Base-by-base conservation (phyloP, 2,888 invertebrate genomes). In the Tachystola acroxantha region DNA sequence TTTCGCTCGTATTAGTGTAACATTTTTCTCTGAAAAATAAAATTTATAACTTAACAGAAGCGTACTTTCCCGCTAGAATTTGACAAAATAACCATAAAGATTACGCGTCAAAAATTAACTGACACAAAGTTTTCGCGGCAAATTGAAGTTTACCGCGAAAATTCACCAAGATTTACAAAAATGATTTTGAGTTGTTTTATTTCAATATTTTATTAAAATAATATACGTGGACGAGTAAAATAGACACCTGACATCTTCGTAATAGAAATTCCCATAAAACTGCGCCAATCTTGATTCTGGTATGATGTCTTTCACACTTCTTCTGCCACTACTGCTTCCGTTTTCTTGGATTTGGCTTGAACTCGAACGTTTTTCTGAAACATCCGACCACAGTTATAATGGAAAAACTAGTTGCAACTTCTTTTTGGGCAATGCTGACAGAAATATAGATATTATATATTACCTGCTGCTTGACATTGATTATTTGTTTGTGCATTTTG, bases 281-380 rank as follows among this genome's bases (percentile, higher is more conserved):
- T 78, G 80, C 36, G 90, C 88, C 63, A 92, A 69, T 76, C 88
- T 88, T 42, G 92, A 92, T 45, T 88, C 79, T 4, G 92, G 91
- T 53, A 92, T 91, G 32, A 89, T 88, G 57, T 91, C 91, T 58
- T 88, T 88, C 22, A 91, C 91, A 44, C 87, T 88, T 59, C 81
- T 73, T 41, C 69, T 64, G 48, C 70, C 62, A 53, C 68, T 66
- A 49, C 54, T 58, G 55, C 57, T 66, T 48, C 71, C 77, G 72
- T 79, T 78, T 47, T 84, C 81, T 49, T 68, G 67, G 54, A 50
- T 70, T 64, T 74, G 70, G 62, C 65, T 71, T 48, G 67, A 48
- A 45, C 55, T 53, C 44, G 63, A 48, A 40, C 67, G 61, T 57
- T 71, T 72, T 57, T 75, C 76, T 78, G 39, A 30, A n/a, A 29